Evolutionary conservation across 2,113 vertebrate genomes (phyloP).

Genomic region (Lasiurus borealis): DNA sequence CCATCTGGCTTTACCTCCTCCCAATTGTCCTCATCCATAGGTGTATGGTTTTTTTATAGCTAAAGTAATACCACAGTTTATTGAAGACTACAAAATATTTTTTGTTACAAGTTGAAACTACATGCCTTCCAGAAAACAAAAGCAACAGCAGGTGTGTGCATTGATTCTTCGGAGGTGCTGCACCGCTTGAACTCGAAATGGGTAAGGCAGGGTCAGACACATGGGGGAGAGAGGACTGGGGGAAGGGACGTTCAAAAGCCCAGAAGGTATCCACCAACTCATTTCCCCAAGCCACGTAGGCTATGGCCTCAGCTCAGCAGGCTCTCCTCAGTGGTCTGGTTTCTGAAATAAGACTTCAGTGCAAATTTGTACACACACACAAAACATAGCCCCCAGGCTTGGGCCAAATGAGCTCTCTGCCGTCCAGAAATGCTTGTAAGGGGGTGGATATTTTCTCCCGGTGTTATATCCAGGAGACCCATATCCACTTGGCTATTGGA

Average conservation of each 20-base stretch:
- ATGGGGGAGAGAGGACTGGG: constrained; percentile 83
- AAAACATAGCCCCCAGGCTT: constrained; percentile 84
- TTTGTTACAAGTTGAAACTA: constrained; percentile 85
- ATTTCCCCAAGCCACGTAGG: constrained; percentile 82
- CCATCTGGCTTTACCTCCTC: no score
- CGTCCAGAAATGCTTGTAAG: constrained; percentile 86
- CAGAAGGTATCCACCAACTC: constrained; percentile 84
- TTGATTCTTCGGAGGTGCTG: constrained; percentile 80
- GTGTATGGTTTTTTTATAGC: constrained; percentile 54
- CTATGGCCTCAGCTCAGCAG: constrained; percentile 82
- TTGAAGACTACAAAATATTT: constrained; percentile 85
- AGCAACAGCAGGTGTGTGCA: constrained; percentile 84
- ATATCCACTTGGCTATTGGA: constrained; percentile 98
- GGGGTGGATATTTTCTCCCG: constrained; percentile 87
- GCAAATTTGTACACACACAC: constrained; percentile 85
- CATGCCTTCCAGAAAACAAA: constrained; percentile 86
- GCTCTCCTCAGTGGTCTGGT: constrained; percentile 84
- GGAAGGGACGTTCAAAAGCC: constrained; percentile 79
- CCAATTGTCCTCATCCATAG: no score
- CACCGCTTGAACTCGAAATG: constrained; percentile 79
- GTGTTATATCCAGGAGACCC: constrained; percentile 97
- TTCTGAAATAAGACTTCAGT: constrained; percentile 86
- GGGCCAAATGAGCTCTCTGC: constrained; percentile 85
- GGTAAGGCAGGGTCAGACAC: constrained; percentile 88
- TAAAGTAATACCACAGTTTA: constrained; percentile 86